Conservation (phyloP, 2,797 vertebrate species). For the Austrolebias charrua region DNA sequence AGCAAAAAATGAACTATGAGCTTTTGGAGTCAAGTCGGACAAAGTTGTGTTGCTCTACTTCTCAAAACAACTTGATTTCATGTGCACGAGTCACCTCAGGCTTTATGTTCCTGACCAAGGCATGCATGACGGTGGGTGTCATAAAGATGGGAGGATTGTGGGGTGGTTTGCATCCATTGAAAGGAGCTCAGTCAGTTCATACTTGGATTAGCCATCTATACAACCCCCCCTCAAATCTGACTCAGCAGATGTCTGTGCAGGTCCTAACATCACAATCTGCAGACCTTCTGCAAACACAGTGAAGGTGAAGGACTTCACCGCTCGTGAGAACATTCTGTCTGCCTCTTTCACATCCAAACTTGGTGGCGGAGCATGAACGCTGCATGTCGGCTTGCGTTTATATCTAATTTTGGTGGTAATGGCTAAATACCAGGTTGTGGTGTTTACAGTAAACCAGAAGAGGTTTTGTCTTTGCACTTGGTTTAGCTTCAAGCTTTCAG, state of each 20-base stretch:
- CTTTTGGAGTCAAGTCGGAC: background rate
- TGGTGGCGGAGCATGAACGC: background rate
- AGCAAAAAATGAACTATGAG: conserved; percentile 4
- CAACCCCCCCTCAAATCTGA: conserved; percentile 60
- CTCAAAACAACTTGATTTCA: conserved; percentile 15
- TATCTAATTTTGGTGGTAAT: background rate
- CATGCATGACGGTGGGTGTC: conserved; percentile 26
- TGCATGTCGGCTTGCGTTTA: background rate
- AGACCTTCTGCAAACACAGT: conserved; percentile 21
- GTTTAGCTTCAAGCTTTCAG: conserved; percentile 6
- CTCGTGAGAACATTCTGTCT: conserved; percentile 15
- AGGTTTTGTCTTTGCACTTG: background rate
- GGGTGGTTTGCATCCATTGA: conserved; percentile 47
- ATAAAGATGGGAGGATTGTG: conserved; percentile 45
- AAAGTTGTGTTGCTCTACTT: background rate
- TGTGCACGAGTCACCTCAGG: conserved; percentile 1
- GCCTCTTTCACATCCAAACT: conserved; percentile 5
- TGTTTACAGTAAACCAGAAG: conserved; percentile 8
- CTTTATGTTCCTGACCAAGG: conserved; percentile 33
- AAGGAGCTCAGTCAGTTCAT: conserved; percentile 42
- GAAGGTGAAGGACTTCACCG: conserved; percentile 8
- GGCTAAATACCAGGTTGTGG: conserved; percentile 2
- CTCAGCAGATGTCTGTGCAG: conserved; percentile 62
- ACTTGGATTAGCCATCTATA: conserved; percentile 70
- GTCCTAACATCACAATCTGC: conserved; percentile 44